These are phyloP conservation scores for Lycaon pictus DNA, from an alignment of 2,113 vertebrate genomes.

Conservation along the genomic window DNA sequence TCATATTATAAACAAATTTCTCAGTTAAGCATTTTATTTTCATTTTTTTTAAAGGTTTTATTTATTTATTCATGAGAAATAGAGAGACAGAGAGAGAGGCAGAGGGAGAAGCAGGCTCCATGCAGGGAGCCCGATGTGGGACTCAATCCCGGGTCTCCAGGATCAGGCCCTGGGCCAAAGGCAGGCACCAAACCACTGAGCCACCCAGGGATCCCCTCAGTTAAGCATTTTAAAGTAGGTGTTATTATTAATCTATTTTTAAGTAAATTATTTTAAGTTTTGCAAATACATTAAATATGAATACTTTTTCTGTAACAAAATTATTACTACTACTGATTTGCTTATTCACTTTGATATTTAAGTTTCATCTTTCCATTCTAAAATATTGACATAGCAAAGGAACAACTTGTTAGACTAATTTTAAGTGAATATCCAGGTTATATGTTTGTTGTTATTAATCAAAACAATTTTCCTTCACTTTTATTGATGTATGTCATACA, in stretches of 20 bases:
- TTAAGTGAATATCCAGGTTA: background rate
- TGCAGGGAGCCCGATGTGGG: too few species aligned
- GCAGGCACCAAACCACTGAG: too few species aligned
- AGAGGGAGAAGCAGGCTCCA: too few species aligned
- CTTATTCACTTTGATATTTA: background rate
- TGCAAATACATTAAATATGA: background rate
- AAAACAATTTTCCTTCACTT: background rate
- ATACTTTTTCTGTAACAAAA: background rate
- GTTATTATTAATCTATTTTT: background rate
- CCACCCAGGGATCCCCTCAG: too few species aligned
- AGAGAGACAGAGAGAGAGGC: too few species aligned
- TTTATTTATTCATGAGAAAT: too few species aligned
- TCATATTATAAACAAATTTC: background rate
- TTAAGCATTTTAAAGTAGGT: background rate
- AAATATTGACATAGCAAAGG: background rate
- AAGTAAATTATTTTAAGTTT: conserved; percentile 14
- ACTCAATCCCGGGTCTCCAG: too few species aligned
- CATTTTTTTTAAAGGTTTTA: too few species aligned
- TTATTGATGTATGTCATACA: background rate
- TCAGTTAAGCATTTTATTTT: background rate
- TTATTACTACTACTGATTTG: conserved; percentile 3
- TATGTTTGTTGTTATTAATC: background rate
- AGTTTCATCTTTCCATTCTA: background rate
- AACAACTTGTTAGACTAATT: background rate
- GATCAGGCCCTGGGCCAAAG: too few species aligned